Evolutionary conservation across 2,113 vertebrate genomes (phyloP).

Genomic region (Antechinus stuartii): DNA sequence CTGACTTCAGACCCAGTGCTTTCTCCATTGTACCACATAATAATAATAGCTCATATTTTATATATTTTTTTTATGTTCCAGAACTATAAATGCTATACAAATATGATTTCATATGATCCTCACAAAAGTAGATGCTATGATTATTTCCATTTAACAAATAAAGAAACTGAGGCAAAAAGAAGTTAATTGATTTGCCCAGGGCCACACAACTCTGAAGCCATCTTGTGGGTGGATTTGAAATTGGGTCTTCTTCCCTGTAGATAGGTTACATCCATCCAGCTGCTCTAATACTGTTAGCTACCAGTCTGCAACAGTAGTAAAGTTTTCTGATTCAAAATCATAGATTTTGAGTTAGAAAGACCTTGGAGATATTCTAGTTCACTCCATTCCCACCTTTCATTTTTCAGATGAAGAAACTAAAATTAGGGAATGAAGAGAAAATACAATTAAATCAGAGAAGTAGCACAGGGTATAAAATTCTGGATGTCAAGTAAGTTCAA

Average conservation of each 20-base stretch:
- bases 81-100: not conserved
- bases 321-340: not conserved
- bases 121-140: not conserved
- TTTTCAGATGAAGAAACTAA: not conserved
- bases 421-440: not conserved
- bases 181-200: not conserved
- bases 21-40: no score
- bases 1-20: not conserved
- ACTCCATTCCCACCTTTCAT: not conserved
- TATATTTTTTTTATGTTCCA: no score
- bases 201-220: not conserved
- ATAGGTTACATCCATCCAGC: not conserved
- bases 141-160: not conserved
- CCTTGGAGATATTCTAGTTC: not conserved
- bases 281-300: not conserved
- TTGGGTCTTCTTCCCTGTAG: not conserved
- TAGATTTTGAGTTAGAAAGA: not conserved
- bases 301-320: not conserved
- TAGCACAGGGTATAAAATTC: not conserved
- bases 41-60: no score
- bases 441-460: not conserved
- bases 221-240: not conserved
- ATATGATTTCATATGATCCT: not conserved
- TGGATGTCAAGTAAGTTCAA: not conserved
- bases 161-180: not conserved